Conservation (phyloP, 2,113 vertebrate genomes). For the Phaethon lepturus region DNA sequence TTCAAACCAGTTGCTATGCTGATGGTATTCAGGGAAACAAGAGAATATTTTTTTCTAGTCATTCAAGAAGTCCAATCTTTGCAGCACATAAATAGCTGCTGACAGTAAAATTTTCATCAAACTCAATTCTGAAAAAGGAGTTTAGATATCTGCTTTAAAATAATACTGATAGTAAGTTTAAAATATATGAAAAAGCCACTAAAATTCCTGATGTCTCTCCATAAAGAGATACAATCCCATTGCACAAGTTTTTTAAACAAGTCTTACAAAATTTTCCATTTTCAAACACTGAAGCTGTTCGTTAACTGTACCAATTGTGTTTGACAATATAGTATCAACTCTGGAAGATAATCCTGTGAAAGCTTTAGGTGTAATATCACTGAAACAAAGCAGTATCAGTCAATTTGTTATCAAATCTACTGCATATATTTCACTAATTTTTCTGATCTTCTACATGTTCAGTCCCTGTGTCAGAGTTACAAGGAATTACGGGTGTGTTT, state of each 20-base stretch:
- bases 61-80: neutral
- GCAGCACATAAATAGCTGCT: neutral
- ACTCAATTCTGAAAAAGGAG: neutral
- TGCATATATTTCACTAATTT: neutral
- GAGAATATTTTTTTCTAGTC: neutral
- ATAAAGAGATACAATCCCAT: neutral
- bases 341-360: neutral
- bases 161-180: neutral
- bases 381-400: neutral
- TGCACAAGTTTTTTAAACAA: neutral
- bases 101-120: neutral
- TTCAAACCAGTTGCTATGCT: neutral
- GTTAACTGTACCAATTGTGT: neutral
- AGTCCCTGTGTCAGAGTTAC: neutral
- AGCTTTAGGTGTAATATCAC: neutral
- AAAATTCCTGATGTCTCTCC: neutral
- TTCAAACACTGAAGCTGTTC: neutral
- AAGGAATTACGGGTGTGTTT: neutral
- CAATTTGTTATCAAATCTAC: neutral
- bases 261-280: neutral
- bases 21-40: neutral
- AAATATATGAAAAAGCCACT: neutral
- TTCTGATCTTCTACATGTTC: neutral
- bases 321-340: neutral
- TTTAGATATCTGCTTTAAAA: neutral